Percentiles rank a stretch among this genome's conserved stretches.
Conservation (phyloP, 1,140 invertebrate genomes). For the Streblospio benedicti region DNA sequence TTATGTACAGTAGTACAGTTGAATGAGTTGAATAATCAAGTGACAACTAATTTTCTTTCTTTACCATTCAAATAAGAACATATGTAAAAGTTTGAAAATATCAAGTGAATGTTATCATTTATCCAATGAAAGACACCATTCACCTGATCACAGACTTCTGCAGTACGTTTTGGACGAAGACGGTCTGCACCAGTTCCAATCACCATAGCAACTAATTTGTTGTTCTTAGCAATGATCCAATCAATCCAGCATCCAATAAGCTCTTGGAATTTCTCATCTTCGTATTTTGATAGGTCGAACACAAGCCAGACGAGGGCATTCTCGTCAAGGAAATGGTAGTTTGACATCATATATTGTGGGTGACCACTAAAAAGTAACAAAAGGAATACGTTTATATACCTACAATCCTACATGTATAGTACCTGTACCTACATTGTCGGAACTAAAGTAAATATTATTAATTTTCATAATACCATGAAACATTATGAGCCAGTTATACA, state of each 20-base stretch:
- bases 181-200: constrained; percentile 38
- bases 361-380: constrained; percentile 40
- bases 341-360: constrained; percentile 35
- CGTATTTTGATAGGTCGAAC: constrained; percentile 39
- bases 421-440: no score
- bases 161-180: constrained; percentile 18
- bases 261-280: constrained; percentile 26
- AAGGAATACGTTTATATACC: no score
- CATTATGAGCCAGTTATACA: no score
- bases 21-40: neutral
- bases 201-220: constrained; percentile 33
- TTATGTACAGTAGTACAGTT: neutral
- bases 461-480: no score
- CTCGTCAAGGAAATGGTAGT: constrained; percentile 38
- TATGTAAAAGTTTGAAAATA: no score
- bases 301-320: constrained; percentile 34
- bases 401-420: neutral
- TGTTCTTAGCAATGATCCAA: constrained; percentile 40
- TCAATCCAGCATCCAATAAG: constrained; percentile 39
- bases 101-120: no score
- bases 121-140: neutral
- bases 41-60: no score
- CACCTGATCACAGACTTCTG: constrained; percentile 25
- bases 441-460: no score
- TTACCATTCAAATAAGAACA: no score